Base-by-base conservation (phyloP, 1,140 invertebrate species). In the Bilobella aurantiaca region DNA sequence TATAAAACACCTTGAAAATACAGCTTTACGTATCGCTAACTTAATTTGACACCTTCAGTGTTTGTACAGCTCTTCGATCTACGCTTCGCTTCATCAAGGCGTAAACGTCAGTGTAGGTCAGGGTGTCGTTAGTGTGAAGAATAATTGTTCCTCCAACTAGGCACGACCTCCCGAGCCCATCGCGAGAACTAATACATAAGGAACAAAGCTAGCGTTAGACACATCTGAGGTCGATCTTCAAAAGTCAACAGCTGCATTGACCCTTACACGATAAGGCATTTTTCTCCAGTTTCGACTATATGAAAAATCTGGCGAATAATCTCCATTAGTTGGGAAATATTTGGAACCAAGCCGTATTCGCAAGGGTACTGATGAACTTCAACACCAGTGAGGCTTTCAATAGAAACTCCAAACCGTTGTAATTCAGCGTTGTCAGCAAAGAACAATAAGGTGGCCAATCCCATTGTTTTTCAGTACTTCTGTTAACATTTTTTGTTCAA, bases 51-150 rank as follows among this genome's bases (percentile, higher is more conserved):
- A 66, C 65, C 59, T 66, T 66, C 1, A 66, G 29, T 56, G 65
- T 66, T 34, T 66, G 65, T 5, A 66, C 27, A 5, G 65, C 65
- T 56, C 65, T 47, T 31, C 60, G 37, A 21, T 56, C 65, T 2
- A 62, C 21, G 1, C 1, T 1, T 62, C 34, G 5, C 29, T 66
- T 66, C 25, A 66, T 2, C 28, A 34, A 18, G n/a, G 34, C 59
- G 29, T 66, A 66, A 2, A 62, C 65, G 16, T 49, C 65, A 31
- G 63, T 58, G 28, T 61, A 32, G 14, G 28, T 65, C 29, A 66
- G 3, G 14, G 18, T 56, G 5, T 66, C 65, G 21, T 62, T 66
- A 3, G 65, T 66, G 34, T 66, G 65, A 53, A 66, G 59, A 2
- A 66, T 23, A 16, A 66, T 8, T 2, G 65, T 56, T 62, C 37